Base-by-base conservation (phyloP, 2,113 vertebrate species). In the Tiliqua scincoides region DNA sequence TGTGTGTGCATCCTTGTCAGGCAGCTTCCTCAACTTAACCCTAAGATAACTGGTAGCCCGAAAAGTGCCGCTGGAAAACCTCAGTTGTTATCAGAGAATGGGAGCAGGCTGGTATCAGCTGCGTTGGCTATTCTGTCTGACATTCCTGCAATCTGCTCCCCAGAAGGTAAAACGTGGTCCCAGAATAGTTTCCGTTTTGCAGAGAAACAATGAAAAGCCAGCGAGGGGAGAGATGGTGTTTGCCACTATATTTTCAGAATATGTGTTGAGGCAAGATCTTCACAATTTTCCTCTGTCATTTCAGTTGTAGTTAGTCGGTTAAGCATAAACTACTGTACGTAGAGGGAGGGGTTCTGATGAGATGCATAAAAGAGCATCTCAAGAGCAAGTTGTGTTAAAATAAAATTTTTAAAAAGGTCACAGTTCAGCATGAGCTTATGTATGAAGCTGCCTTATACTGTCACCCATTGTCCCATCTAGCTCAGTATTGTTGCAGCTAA, bases 1-100 rank as follows among this genome's bases (percentile, higher is more conserved):
- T 98, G 98, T 94, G 97, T 99, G 62, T 98, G 97, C 88, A 97
- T 98, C 43, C 97, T 99, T 90, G 96, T 99, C 89, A 96, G 98
- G 80, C 98, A 98, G 59, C 96, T 99, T 65, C 98, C 98, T 11
- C 97, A 96, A 92, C 97, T 99, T 89, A 98, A 98, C 90, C 98
- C 98, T 84, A 97, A 97, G 92, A 95, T 99, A 93, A 96, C 97
- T 25, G 97, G 97, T 73, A 96, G 95, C 86, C 93, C 95, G 84
- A 89, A 89, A 93, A 93, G 95, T 89, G 95, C 91, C 85, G 93
- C 94, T 86, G 76, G 95, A 61, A 96, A 96, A 43, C 95, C 95
- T 82, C 96, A 97, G 90, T 88, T 93, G 75, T 83, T 99, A 59
- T 96, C 95, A 12, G 96, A 97, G 93, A 93, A 95, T 35, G 98